These are phyloP conservation scores for Dryobates pubescens DNA, from an alignment of 2,797 vertebrate species.

Conservation along the genomic window DNA sequence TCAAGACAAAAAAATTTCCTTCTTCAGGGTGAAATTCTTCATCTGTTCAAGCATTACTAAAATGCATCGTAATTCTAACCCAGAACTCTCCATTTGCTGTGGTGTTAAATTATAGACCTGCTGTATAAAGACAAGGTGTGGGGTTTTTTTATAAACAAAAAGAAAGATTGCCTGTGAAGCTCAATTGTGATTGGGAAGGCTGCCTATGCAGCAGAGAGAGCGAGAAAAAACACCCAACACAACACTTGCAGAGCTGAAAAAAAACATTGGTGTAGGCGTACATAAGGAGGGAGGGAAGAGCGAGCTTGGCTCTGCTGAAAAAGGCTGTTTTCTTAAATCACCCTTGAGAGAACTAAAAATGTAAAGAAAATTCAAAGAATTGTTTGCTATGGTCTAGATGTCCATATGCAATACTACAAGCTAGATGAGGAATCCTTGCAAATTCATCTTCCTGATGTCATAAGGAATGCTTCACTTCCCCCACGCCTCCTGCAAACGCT, in stretches of 20 bases:
- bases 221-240: constrained; percentile 50
- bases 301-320: constrained; percentile 28
- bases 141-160: too few species aligned
- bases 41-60: background rate
- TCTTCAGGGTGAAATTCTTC: background rate
- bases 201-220: constrained; percentile 54
- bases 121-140: background rate
- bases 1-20: background rate
- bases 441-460: background rate
- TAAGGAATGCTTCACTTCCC: background rate
- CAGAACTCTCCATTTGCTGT: constrained; percentile 23
- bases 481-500: background rate
- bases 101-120: constrained; percentile 56
- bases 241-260: constrained; percentile 59
- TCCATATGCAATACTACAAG: background rate
- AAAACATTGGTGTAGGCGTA: constrained; percentile 48
- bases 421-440: background rate
- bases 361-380: background rate
- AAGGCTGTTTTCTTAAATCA: constrained; percentile 31
- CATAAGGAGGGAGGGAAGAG: background rate
- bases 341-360: background rate
- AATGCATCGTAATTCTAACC: constrained; percentile 4
- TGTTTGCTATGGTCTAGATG: background rate
- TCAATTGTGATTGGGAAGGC: constrained; percentile 63
- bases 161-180: constrained; percentile 45